Base-by-base conservation (phyloP, 64 coral and sea anemone genomes). In the Acropora tenuis region DNA sequence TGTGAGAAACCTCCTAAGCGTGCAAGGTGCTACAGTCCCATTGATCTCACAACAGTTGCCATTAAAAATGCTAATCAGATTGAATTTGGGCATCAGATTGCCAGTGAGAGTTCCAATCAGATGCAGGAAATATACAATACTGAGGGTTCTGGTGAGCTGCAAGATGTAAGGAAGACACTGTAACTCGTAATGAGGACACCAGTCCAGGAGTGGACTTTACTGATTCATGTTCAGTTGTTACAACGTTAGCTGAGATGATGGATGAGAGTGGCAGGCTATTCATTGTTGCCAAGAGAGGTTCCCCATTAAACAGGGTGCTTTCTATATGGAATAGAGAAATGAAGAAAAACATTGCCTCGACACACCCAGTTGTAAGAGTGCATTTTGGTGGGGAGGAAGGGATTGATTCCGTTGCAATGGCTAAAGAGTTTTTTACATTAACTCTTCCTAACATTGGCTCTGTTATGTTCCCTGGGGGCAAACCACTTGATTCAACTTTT, bases 341-440 rank as follows among this genome's bases (percentile, higher is more conserved):
- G n/a, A 83, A 59, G 78, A 89, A 75, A 59, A 19, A 67, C 19
- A 5, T 30, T 69, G 50, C 48, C 49, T 43, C 47, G 40, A 10
- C 4, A 1, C 50, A 78, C 16, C 73, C 73, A 50, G 4, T 72
- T 12, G 69, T 78, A 10, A 91, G 78, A 75, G 89, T 91, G 48
- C 44, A 83, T 10, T 91, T 73, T 53, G 16, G 44, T 17, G 89
- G 89, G 9, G 90, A 92, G 83, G 13, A 91, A n/a, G 89, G 90
- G 12, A 86, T 92, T 44, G 72, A 92, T 41, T 67, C 77, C 2
- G 78, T 58, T 43, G 77, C 88, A 66, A 80, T 90, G 65, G 77
- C 88, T 4, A 47, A 41, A 19, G 82, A 84, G 68, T 86, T 92
- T 48, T 86, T 85, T 47, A 77, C 69, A 16, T 16, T 63, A 8